Evolutionary conservation across 2,888 invertebrate genomes (phyloP), one percentile per base, ranked within the genome.

Genomic region (Andrena bicolor): DNA sequence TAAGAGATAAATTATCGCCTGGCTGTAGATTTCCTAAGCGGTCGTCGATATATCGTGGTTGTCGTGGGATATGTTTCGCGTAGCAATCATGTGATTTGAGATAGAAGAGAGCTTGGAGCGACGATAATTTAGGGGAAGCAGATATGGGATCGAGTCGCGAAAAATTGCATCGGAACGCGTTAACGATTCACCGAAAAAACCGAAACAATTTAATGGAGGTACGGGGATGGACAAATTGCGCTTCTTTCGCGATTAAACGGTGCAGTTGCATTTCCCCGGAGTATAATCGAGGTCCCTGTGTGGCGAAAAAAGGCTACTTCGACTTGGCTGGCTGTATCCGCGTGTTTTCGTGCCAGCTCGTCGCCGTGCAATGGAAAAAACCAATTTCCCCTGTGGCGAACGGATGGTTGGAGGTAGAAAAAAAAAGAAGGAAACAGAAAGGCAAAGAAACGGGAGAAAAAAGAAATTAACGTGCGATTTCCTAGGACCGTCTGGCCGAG

Each of bases 311-410:
- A 81, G 79, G 76, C 64, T 35, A 20, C 76, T 56, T 76, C 66
- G 75, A 73, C 75, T 69, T 63, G 63, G 69, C 76, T 71, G 76
- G 72, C 66, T 58, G 83, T 82, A 68, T 61, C 77, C 79, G 71
- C 82, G 82, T 87, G 85, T 88, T 88, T 84, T 86, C 77, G 84
- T 86, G 81, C 86, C 78, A 84, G 86, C 81, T 88, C 83, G 85
- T 83, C 78, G 81, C 86, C 70, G 87, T 79, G 83, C 80, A 74
- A 86, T 86, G 83, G 83, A 87, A 87, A 88, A 88, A 88, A 88
- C 86, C 88, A 88, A 87, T 88, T 88, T 88, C 87, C 87, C 86
- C 66, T 75, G 87, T 87, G 88, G 86, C 86, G 86, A 83, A 78
- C 80, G 83, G 77, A 72, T 61, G 82, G 69, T 71, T 72, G 35